These are phyloP conservation scores for Alloscopus bannaensis DNA, from an alignment of 2,888 invertebrate species.

Conservation along the genomic window DNA sequence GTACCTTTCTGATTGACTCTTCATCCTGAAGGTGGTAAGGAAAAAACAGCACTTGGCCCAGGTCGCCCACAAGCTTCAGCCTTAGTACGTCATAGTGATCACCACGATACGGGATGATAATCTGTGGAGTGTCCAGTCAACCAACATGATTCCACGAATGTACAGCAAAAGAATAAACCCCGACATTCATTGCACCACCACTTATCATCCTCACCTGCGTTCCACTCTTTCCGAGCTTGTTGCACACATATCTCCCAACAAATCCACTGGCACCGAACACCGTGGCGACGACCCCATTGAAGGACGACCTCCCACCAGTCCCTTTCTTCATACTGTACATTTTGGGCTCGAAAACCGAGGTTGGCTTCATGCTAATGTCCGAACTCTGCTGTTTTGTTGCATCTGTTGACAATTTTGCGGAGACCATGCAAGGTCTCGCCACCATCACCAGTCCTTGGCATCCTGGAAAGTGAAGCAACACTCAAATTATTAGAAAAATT, in stretches of 20 bases:
- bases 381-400: constrained; percentile 42
- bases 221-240: constrained; percentile 91
- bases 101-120: constrained; percentile 94
- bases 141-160: neutral
- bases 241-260: constrained; percentile 90
- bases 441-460: constrained; percentile 55
- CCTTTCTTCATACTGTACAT: constrained; percentile 81
- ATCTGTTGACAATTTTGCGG: constrained; percentile 62
- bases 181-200: neutral
- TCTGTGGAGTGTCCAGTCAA: too few species aligned
- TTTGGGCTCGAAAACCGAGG: constrained; percentile 63
- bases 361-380: constrained; percentile 36
- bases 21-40: constrained; percentile 91
- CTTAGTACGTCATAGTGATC: constrained; percentile 87
- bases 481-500: neutral
- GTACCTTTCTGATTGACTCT: constrained; percentile 83
- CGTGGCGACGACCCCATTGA: constrained; percentile 98
- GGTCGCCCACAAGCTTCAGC: constrained; percentile 91
- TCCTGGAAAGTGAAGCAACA: constrained; percentile 44
- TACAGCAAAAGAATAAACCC: neutral
- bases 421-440: constrained; percentile 52
- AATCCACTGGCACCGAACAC: constrained; percentile 96
- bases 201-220: constrained; percentile 80
- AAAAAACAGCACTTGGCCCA: constrained; percentile 95
- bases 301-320: constrained; percentile 95